Base-by-base conservation (phyloP, 2,888 invertebrate genomes). In the Leptopilina syphax region DNA sequence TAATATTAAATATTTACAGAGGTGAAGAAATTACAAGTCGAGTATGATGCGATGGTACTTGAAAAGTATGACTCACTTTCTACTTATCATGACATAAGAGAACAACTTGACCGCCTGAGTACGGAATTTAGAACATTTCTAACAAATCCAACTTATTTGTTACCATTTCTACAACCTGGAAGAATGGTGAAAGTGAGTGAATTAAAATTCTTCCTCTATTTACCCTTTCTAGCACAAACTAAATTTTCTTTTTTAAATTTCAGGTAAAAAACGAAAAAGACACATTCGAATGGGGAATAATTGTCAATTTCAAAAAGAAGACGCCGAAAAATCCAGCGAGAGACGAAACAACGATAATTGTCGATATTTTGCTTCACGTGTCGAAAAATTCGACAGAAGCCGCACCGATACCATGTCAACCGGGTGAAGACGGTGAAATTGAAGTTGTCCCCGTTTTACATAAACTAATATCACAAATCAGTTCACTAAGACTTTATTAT, bases 251-350 rank as follows among this genome's bases (percentile, higher is more conserved):
- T 27, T 65, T 47, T 63, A 12, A 79, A 77, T n/a, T 76, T 27
- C 1, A 97, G 96, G 94, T 97, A 4, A 96, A 97, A 92, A 96
- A 96, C 85, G 96, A 96, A 67, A 95, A 95, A 57, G 94, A 96
- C 84, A 96, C 97, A 88, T 99, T 98, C 91, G 99, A 98, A 87
- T 99, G 99, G 99, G 98, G 98, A 12, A 96, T 98, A 73, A 95
- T 99, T 77, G 95, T 99, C 1, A 98, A 98, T 92, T 98, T 97
- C 90, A 96, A 96, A 88, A 97, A 97, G 87, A 95, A 95, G 85
- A 92, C 84, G 81, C 90, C 90, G 27, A 90, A 88, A 81, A 94
- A 94, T 89, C 93, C 93, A 0, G 78, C 91, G 1, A 92, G 94
- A 91, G 90, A 94, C 87, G 92, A 92, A 77, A 88, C 92, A 0